Conservation (phyloP, 2,113 vertebrate genomes). For the Orcinus orca region DNA sequence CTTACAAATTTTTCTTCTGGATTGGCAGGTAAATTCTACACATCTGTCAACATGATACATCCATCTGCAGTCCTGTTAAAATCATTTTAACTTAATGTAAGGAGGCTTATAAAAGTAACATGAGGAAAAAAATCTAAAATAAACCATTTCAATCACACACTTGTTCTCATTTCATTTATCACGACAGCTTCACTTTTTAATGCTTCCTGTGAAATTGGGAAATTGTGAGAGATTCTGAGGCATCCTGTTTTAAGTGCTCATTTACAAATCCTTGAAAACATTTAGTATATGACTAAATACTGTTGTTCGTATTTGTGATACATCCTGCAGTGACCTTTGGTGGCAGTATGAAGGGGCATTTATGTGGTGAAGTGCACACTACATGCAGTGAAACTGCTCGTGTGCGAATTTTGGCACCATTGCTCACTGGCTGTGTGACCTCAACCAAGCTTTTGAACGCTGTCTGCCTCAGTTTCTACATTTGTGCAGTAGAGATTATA, state of each 20-base stretch:
- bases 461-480: background rate
- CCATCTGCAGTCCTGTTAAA: background rate
- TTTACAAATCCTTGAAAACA: background rate
- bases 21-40: background rate
- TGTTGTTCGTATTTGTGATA: background rate
- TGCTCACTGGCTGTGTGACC: background rate
- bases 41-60: too few relatives aligned
- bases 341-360: background rate
- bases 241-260: background rate
- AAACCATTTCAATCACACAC: background rate
- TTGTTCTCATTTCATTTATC: background rate
- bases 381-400: background rate
- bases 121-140: background rate
- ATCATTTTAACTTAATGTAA: background rate
- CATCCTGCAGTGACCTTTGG: background rate
- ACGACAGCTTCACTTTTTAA: background rate
- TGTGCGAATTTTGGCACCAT: background rate
- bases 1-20: background rate
- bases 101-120: background rate
- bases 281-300: too few relatives aligned
- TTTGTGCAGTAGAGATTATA: background rate
- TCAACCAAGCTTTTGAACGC: background rate
- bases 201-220: background rate
- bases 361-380: accelerated
- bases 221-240: background rate